Percentiles rank a stretch among this genome's conserved stretches.
Conservation (phyloP, 2,113 vertebrate genomes). For the Platichthys flesus region DNA sequence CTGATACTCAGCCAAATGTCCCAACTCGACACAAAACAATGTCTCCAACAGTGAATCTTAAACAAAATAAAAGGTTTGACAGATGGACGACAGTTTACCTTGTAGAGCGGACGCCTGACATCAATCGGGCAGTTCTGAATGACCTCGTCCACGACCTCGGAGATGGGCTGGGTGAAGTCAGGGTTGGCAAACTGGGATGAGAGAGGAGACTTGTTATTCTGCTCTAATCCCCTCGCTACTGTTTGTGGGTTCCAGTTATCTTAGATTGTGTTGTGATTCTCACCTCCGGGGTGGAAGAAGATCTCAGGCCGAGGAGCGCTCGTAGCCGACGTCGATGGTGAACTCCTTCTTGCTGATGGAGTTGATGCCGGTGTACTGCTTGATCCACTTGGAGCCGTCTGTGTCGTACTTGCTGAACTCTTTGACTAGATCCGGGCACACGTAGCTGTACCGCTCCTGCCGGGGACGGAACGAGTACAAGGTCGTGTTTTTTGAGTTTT, state of each 20-base stretch:
- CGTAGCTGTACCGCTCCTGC: constrained; percentile 96
- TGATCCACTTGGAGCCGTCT: constrained; percentile 97
- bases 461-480: not conserved
- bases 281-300: constrained; percentile 98
- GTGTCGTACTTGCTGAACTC: constrained; percentile 98
- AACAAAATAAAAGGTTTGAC: not conserved
- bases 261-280: not conserved
- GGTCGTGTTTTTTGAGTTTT: too few relatives aligned
- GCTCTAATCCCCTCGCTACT: too few relatives aligned
- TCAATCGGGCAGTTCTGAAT: constrained; percentile 99
- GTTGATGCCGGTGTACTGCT: constrained; percentile 97
- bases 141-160: constrained; percentile 98
- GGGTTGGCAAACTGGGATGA: constrained; percentile 94
- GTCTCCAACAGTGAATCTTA: not conserved
- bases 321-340: constrained; percentile 97
- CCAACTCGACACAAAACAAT: not conserved
- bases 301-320: constrained; percentile 98
- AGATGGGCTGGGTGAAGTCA: constrained; percentile 98
- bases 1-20: too few relatives aligned
- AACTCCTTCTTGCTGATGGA: constrained; percentile 98
- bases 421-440: constrained; percentile 98
- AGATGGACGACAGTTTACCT: constrained; percentile 79
- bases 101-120: constrained; percentile 96
- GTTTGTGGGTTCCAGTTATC: not conserved
- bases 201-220: not conserved